Evolutionary conservation across 1,140 invertebrate species (phyloP).

Genomic region (Pseudomyrmex pallidus): DNA sequence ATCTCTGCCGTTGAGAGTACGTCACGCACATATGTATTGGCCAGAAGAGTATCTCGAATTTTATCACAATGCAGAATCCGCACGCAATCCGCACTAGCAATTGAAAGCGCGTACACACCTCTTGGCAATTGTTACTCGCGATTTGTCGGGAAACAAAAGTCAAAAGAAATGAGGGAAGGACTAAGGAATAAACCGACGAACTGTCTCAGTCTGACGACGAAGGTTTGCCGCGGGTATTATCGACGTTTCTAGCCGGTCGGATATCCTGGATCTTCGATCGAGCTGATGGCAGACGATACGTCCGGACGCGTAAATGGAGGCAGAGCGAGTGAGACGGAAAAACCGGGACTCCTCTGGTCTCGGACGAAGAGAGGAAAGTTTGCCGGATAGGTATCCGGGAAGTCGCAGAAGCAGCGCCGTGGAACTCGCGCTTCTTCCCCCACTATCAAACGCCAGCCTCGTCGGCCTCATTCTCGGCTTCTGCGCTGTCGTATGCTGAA

Average conservation of each 20-base stretch:
- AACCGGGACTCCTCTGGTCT: constrained; percentile 33
- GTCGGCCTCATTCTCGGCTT: constrained; percentile 58
- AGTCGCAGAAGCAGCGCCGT: constrained; percentile 71
- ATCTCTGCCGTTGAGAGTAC: no score
- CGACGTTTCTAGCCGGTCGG: constrained; percentile 77
- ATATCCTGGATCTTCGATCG: constrained; percentile 82
- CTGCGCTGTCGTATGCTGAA: constrained; percentile 63
- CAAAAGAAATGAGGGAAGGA: constrained; percentile 14
- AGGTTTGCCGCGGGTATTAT: constrained; percentile 51
- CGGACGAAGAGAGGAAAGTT: constrained; percentile 76
- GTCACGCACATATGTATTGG: not conserved
- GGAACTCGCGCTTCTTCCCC: constrained; percentile 62
- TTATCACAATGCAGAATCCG: constrained; percentile 9
- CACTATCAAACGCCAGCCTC: constrained; percentile 41
- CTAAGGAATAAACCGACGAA: not conserved
- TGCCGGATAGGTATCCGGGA: constrained; percentile 83
- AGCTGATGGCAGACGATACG: constrained; percentile 71
- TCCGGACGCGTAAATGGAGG: constrained; percentile 58
- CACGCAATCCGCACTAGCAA: constrained; percentile 28
- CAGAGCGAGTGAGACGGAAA: constrained; percentile 48
- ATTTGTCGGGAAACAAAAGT: not conserved
- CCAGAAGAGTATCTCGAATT: not conserved
- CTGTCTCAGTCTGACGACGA: constrained; percentile 50
- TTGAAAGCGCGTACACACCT: constrained; percentile 5
- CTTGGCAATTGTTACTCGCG: constrained; percentile 4